A percentile compares a stretch with the other conserved stretches of the same genome.
Evolutionary conservation across 2,888 invertebrate species (phyloP).

Genomic region (Nowickia ferox): DNA sequence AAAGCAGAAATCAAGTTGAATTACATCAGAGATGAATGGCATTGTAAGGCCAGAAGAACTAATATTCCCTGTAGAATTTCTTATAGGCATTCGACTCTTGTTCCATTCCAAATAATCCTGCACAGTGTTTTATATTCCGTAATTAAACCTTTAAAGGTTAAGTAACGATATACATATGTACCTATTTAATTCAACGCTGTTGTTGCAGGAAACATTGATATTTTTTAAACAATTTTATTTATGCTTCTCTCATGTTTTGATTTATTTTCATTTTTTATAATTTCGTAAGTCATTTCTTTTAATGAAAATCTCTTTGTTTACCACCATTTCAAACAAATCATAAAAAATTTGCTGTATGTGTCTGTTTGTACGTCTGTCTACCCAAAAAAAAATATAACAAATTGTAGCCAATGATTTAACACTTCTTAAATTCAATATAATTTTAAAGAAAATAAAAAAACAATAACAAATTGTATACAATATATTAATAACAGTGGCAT

Average conservation of each 20-base stretch:
- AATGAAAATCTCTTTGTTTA: constrained; percentile 78
- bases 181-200: constrained; percentile 16
- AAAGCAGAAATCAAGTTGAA: too few species aligned
- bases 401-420: constrained; percentile 67
- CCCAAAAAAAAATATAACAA: constrained; percentile 48
- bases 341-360: constrained; percentile 42
- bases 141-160: not conserved
- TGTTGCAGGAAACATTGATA: not conserved
- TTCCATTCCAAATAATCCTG: too few species aligned
- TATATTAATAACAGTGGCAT: constrained; percentile 51
- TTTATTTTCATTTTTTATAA: constrained; percentile 74
- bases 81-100: too few species aligned
- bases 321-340: constrained; percentile 69
- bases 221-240: constrained; percentile 18
- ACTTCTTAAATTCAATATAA: constrained; percentile 45
- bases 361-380: not conserved
- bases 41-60: too few species aligned
- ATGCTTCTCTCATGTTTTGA: constrained; percentile 66
- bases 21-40: too few species aligned
- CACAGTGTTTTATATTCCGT: not conserved
- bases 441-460: not conserved
- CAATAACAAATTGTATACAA: constrained; percentile 15
- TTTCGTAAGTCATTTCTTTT: constrained; percentile 76
- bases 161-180: not conserved
- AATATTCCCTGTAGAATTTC: too few species aligned